Evolutionary conservation across 2,797 vertebrate genomes (phyloP), one percentile per base, ranked within the genome.

Genomic region (Triplophysa bombifrons): DNA sequence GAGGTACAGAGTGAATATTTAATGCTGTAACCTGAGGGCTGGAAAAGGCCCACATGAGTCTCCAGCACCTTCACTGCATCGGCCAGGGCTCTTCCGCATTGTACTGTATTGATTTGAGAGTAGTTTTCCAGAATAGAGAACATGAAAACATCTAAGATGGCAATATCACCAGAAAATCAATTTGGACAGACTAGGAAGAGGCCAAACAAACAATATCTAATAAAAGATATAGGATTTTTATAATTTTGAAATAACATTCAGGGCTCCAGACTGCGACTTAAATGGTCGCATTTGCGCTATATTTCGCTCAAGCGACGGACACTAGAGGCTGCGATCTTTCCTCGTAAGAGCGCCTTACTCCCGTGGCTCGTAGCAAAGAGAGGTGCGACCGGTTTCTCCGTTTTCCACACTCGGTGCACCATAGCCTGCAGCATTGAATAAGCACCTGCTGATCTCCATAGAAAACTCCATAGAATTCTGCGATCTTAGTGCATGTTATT

Each of bases 21-120:
- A 86, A 93, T 89, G 84, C 16, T 80, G 93, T 91, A 94, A 93
- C 90, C 85, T 73, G 90, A 93, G 91, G 88, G 83, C 83, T 76
- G 68, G 84, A 84, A 53, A 53, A 80, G 87, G 84, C 85, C 89
- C 86, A 6, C 83, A 34, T 87, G 84, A 84, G 86, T 76, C 78
- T 68, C 58, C 61, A 17, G 53, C 66, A 34, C 64, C 63, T 58
- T 5, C 48, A 70, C 55, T 72, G 55, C 60, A 4, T 72, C 64
- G 55, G 9, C 41, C 34, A 20, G 38, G 55, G 11, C 30, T n/a
- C 73, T 68, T 58, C 4, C 7, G 3, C 34, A 68, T 13, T 77
- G 65, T 44, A 63, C 63, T 61, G 27, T 48, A 16, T 38, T 71
- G 67, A 76, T 38, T 56, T 46, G 17, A 38, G 41, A 50, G 20